phyloP scores from a whole-genome alignment of 2,888 invertebrate species.

The Stenodera caucasica region DNA sequence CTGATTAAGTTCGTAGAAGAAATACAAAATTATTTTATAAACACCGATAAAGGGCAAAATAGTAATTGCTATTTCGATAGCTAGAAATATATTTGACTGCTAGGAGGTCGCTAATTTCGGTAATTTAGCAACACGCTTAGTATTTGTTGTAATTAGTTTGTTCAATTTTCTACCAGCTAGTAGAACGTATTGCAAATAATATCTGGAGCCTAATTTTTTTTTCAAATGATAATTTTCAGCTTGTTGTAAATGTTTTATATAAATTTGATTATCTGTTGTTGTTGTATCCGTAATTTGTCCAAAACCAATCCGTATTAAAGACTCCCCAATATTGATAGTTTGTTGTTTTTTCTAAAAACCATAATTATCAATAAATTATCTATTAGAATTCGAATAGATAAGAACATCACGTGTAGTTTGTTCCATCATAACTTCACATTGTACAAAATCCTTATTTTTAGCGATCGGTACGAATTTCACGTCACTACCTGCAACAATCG shows the following conservation, averaged over 20 bases:
- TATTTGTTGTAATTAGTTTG: slow-evolving; percentile 18
- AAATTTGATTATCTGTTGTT: slow-evolving; percentile 48
- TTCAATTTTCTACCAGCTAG: slow-evolving; percentile 27
- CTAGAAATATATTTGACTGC: slow-evolving; percentile 42
- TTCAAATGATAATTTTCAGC: slow-evolving; percentile 57
- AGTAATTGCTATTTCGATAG: slow-evolving; percentile 39
- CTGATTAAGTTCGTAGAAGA: slow-evolving; percentile 35
- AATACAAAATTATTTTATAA: slow-evolving; percentile 43
- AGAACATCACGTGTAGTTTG: slow-evolving; percentile 44
- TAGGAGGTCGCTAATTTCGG: slow-evolving; percentile 36
- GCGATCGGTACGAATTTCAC: slow-evolving; percentile 54
- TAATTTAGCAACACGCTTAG: slow-evolving; percentile 23
- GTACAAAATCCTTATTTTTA: slow-evolving; percentile 53
- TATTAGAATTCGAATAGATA: neutral
- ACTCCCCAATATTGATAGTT: slow-evolving; percentile 59
- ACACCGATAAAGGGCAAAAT: slow-evolving; percentile 41
- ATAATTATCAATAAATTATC: slow-evolving; percentile 6
- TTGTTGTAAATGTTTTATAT: slow-evolving; percentile 52
- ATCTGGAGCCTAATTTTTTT: slow-evolving; percentile 58
- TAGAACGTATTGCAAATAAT: slow-evolving; percentile 52
- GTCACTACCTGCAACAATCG: slow-evolving; percentile 51
- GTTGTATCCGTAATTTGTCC: slow-evolving; percentile 65
- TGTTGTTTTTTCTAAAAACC: slow-evolving; percentile 44
- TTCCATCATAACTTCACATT: slow-evolving; percentile 54
- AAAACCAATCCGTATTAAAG: slow-evolving; percentile 63